These are phyloP conservation scores for Oscheius sp. DNA, from an alignment of 2,888 invertebrate genomes.

Conservation along the genomic window DNA sequence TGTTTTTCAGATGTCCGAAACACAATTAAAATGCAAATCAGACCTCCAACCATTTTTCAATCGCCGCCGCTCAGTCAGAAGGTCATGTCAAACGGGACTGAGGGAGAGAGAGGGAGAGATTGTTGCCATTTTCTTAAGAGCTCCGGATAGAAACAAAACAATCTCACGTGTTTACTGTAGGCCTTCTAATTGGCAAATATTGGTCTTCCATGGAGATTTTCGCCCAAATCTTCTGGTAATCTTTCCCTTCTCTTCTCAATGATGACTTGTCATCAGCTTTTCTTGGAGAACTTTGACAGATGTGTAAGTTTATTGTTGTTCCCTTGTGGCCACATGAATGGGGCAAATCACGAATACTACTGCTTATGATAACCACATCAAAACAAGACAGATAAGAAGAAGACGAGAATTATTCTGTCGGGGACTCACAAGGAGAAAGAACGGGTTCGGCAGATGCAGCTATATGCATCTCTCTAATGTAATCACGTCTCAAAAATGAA, in stretches of 20 bases:
- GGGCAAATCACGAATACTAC: constrained; percentile 14
- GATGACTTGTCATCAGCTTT: too few species aligned
- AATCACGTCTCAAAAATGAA: background rate
- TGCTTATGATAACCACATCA: constrained; percentile 10
- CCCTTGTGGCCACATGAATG: background rate
- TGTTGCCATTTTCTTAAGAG: background rate
- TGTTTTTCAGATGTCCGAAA: background rate
- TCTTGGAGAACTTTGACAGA: too few species aligned
- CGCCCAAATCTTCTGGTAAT: too few species aligned
- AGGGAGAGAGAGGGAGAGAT: background rate
- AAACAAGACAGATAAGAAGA: constrained; percentile 5
- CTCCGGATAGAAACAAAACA: background rate
- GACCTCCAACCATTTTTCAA: too few species aligned
- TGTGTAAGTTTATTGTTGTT: background rate
- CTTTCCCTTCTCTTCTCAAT: too few species aligned
- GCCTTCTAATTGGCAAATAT: too few species aligned
- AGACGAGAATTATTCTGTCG: background rate
- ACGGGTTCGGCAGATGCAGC: background rate
- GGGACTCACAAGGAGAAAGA: background rate
- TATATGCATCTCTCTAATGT: too few species aligned
- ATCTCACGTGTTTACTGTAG: too few species aligned
- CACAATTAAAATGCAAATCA: constrained; percentile 19
- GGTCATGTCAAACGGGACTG: background rate
- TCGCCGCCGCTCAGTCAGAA: background rate
- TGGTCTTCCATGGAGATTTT: too few species aligned